These are phyloP conservation scores for Cataglyphis hispanica DNA, from an alignment of 1,140 invertebrate genomes.

Conservation along the genomic window DNA sequence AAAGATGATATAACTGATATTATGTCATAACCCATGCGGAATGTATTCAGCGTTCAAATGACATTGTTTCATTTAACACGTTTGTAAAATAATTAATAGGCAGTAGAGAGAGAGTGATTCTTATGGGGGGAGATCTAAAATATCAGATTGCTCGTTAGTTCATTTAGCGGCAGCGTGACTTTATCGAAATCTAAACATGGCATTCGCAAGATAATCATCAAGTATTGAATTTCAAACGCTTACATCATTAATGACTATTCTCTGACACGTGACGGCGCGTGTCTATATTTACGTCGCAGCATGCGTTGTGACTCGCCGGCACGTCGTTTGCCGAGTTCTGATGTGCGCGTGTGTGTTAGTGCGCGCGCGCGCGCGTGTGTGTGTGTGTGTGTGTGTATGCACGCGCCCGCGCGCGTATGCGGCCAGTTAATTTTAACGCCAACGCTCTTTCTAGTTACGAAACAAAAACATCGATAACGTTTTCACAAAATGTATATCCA, in stretches of 20 bases:
- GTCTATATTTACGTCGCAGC: constrained; percentile 69
- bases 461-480: constrained; percentile 64
- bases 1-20: not conserved
- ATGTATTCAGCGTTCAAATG: constrained; percentile 2
- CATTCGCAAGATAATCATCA: constrained; percentile 38
- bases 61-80: constrained; percentile 11
- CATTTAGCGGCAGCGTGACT: constrained; percentile 31
- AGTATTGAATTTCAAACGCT: constrained; percentile 63
- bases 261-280: constrained; percentile 58
- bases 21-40: not conserved
- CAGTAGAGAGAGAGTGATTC: not conserved
- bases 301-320: constrained; percentile 35
- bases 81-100: constrained; percentile 45
- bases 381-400: no score
- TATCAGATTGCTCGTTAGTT: constrained; percentile 56
- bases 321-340: constrained; percentile 4
- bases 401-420: not conserved
- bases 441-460: constrained; percentile 49
- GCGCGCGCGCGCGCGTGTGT: no score
- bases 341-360: not conserved
- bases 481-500: constrained; percentile 15
- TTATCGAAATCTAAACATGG: constrained; percentile 51
- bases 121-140: constrained; percentile 45
- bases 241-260: constrained; percentile 68
- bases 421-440: constrained; percentile 71